phyloP scores from a whole-genome alignment of 2,113 vertebrate genomes.

The Phalacrocorax aristotelis region DNA sequence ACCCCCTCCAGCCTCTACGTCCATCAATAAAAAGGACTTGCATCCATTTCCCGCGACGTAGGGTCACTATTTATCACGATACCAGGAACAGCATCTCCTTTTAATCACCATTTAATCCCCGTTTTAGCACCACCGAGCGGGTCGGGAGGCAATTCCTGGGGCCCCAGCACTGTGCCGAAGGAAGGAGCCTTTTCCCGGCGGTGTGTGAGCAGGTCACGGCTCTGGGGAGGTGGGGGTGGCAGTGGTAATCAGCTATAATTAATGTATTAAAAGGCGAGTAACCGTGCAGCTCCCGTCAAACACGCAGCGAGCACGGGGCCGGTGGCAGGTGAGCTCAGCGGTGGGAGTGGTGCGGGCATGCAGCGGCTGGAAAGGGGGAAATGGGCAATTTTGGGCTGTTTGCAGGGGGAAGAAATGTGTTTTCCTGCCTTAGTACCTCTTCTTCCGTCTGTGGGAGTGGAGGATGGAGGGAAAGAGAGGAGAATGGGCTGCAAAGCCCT shows the following conservation, averaged over 20 bases:
- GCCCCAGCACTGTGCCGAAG: neutral
- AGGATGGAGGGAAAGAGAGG: neutral
- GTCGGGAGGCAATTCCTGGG: neutral
- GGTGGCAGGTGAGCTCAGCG: neutral
- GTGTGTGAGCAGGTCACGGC: neutral
- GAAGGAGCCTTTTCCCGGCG: neutral
- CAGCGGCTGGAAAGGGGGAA: neutral
- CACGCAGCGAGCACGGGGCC: neutral
- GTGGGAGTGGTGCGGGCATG: neutral
- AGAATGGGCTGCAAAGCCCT: neutral
- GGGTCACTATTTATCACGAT: neutral
- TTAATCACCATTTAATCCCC: neutral
- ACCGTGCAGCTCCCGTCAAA: neutral
- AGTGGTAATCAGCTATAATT: constrained; percentile 17
- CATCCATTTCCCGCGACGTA: neutral
- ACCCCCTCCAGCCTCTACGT: neutral
- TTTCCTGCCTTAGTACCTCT: neutral
- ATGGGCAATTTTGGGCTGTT: neutral
- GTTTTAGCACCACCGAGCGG: neutral
- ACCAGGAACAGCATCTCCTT: neutral
- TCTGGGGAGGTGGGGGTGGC: constrained; percentile 16
- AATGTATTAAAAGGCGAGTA: constrained; percentile 39
- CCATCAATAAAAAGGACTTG: neutral
- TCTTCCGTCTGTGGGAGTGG: neutral
- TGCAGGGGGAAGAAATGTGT: neutral